Conservation (phyloP, 2,888 invertebrate species). For the Parnassius orleans region DNA sequence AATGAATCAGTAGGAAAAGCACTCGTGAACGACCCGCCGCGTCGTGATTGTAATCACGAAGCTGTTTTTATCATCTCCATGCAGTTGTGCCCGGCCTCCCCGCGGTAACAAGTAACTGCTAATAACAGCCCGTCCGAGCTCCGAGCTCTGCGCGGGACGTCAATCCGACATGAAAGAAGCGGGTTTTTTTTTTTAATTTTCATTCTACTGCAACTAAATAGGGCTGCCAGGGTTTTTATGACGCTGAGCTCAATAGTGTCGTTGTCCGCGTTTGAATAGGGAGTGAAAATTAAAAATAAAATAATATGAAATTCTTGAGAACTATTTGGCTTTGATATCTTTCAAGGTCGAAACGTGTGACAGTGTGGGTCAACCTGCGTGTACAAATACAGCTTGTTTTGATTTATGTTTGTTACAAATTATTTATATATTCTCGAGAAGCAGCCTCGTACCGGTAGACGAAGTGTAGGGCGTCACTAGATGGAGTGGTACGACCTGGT, state of each 20-base stretch:
- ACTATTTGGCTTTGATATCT: too few relatives aligned
- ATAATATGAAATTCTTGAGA: too few relatives aligned
- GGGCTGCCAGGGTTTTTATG: background rate
- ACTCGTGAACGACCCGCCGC: background rate
- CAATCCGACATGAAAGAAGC: background rate
- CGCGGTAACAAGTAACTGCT: background rate
- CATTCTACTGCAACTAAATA: constrained; percentile 1
- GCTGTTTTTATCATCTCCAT: background rate
- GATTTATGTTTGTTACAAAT: too few relatives aligned
- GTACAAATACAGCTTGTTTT: too few relatives aligned
- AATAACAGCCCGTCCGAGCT: background rate
- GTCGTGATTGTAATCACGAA: background rate
- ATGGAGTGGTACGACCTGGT: too few relatives aligned
- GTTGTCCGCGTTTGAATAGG: background rate
- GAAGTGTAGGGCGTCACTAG: too few relatives aligned
- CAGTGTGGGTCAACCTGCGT: too few relatives aligned
- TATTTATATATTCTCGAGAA: too few relatives aligned
- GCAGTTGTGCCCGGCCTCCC: background rate
- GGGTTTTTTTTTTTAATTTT: background rate
- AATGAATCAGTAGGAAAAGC: background rate
- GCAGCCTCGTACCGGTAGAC: too few relatives aligned
- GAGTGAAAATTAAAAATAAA: background rate
- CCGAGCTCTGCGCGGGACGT: background rate
- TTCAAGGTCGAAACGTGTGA: too few relatives aligned
- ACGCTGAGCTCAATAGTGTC: background rate